Evolutionary conservation across 2,888 invertebrate genomes (phyloP), one percentile per base, ranked within the genome.

Genomic region (Branchellion lobata): DNA sequence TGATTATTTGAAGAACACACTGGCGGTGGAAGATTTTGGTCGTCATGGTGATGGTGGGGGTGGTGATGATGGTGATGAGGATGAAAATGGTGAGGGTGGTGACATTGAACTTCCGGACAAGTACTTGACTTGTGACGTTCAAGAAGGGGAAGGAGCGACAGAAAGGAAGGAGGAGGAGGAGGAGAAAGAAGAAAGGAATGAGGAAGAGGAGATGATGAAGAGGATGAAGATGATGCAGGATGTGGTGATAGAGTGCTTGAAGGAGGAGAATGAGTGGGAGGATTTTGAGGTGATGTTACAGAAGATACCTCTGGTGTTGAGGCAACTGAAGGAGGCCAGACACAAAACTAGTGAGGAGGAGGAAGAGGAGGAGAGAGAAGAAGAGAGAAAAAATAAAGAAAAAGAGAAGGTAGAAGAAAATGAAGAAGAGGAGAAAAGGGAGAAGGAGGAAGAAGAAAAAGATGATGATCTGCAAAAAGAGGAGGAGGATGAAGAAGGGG

Each of bases 1-100:
- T n/a, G 61, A 57, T 57, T 57, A 57, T n/a, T n/a, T 57, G 61
- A 57, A 57, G 24, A n/a, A 24, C 21, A 57, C 61, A 57, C 61
- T 57, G 61, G 24, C 3, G 61, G n/a, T 18, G 3, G 61, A 57
- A 57, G 40, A 57, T 5, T 57, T 57, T n/a, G n/a, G 21, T 57
- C 27, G 31, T 14, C 5, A 31, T 75, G n/a, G 3, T n/a, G 57
- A 53, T 27, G 75, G 27, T 1, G 24, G 14, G 11, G n/a, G 29
- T 34, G 33, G 8, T 18, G 74, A 40, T 40, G 27, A 74, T 47
- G 47, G 11, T 21, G 74, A 47, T 5, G 47, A 72, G 72, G 72
- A 11, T 21, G 24, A 24, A 24, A 36, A 72, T 27, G 2, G 21
- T 27, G 14, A 31, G 14, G 18, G 72, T n/a, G 24, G 1, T 33